Percentiles rank a stretch among this genome's conserved stretches.
phyloP scores from a whole-genome alignment of 1,140 invertebrate genomes.

The Lasaia peninsularis region DNA sequence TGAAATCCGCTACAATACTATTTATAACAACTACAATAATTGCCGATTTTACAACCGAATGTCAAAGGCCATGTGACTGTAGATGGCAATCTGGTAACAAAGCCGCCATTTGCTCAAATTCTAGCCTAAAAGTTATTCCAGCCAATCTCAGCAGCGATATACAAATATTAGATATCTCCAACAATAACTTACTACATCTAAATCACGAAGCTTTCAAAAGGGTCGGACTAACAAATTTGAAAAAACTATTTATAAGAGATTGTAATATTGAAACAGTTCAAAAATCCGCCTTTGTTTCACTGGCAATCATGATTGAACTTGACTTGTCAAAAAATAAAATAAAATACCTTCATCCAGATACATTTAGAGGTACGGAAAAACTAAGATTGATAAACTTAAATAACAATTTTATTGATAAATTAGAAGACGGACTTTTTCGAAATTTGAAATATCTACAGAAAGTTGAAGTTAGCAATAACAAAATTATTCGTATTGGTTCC shows the following conservation, averaged over 20 bases:
- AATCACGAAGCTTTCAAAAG: conserved; percentile 80
- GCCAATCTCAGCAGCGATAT: conserved; percentile 84
- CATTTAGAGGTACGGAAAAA: conserved; percentile 84
- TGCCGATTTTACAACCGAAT: conserved; percentile 71
- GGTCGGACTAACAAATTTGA: conserved; percentile 86
- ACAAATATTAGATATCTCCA: conserved; percentile 86
- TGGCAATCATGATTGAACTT: conserved; percentile 90
- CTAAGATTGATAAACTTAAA: conserved; percentile 85
- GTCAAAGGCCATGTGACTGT: conserved; percentile 82
- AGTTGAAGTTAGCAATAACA: conserved; percentile 87
- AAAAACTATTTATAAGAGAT: conserved; percentile 86
- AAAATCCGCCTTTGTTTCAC: conserved; percentile 84
- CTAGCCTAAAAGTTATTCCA: conserved; percentile 83
- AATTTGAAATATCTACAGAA: conserved; percentile 86
- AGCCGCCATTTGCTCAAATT: conserved; percentile 86
- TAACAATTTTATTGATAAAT: conserved; percentile 83
- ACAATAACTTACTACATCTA: conserved; percentile 58
- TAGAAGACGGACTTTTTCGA: conserved; percentile 86
- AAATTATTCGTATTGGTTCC: conserved; percentile 82
- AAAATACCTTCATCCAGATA: conserved; percentile 81
- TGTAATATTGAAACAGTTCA: conserved; percentile 85
- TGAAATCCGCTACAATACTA: conserved; percentile 50
- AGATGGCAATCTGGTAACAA: conserved; percentile 90
- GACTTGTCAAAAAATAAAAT: conserved; percentile 90
- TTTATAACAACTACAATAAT: conserved; percentile 41